Conservation (phyloP, 1,140 invertebrate genomes). For the Nymphalis io region DNA sequence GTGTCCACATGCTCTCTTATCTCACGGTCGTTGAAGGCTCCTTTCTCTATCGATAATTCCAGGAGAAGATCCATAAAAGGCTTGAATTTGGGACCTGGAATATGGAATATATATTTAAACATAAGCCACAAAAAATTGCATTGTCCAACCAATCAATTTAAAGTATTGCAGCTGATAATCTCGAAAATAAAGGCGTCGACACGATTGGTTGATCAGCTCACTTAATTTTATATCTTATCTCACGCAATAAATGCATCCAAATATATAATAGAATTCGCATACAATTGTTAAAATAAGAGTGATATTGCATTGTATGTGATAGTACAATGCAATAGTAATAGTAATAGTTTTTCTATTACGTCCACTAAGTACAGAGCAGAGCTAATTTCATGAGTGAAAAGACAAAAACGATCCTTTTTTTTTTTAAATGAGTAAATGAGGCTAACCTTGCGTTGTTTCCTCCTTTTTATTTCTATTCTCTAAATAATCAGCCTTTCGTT, state of each 20-base stretch:
- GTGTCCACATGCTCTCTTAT: conserved; percentile 72
- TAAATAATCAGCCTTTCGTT: conserved; percentile 56
- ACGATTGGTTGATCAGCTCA: neutral
- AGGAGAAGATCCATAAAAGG: conserved; percentile 66
- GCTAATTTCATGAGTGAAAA: no score
- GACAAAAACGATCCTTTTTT: neutral
- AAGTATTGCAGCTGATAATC: neutral
- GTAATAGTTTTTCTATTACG: no score
- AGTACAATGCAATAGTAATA: no score
- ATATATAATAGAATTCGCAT: no score
- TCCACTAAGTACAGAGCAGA: no score
- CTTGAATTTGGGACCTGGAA: conserved; percentile 60
- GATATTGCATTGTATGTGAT: no score
- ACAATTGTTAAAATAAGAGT: no score
- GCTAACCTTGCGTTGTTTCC: conserved; percentile 46
- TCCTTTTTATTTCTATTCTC: conserved; percentile 47
- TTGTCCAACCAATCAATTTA: no score
- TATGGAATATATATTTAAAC: neutral
- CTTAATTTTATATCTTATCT: no score
- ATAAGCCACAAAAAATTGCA: no score
- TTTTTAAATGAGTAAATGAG: neutral
- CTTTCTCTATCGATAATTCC: conserved; percentile 57
- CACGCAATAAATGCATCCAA: no score
- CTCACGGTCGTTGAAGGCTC: conserved; percentile 57
- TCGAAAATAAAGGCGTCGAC: neutral